Evolutionary conservation across 2,888 invertebrate genomes (phyloP).

Genomic region (Ischnura elegans): DNA sequence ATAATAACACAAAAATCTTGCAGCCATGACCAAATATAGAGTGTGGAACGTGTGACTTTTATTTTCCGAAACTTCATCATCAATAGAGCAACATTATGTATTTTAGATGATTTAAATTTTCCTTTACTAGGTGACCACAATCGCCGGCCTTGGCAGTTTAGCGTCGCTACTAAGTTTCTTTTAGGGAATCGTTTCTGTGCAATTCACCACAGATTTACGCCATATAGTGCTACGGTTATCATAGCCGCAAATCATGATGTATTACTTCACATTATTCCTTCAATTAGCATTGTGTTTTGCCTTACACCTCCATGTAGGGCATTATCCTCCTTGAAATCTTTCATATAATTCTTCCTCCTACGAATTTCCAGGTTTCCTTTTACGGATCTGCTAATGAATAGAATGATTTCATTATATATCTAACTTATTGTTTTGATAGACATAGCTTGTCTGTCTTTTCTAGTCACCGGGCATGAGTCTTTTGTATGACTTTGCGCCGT

Average conservation of each 20-base stretch:
- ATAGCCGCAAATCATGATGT: background rate
- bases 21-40: too few relatives aligned
- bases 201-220: too few relatives aligned
- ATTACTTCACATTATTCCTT: background rate
- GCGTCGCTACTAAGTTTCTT: too few relatives aligned
- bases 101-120: background rate
- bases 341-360: background rate
- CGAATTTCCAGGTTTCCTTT: background rate
- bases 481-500: too few relatives aligned
- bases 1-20: too few relatives aligned
- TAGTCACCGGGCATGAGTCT: background rate
- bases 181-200: too few relatives aligned
- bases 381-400: background rate
- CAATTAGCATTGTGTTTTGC: background rate
- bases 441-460: background rate
- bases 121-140: background rate
- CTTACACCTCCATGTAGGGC: background rate
- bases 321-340: background rate
- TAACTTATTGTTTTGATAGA: background rate
- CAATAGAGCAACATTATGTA: too few relatives aligned
- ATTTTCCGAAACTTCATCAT: too few relatives aligned
- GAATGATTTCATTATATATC: background rate
- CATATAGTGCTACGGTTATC: too few relatives aligned
- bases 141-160: background rate
- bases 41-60: too few relatives aligned